These are phyloP conservation scores for Dunckerocampus dactyliophorus DNA, from an alignment of 2,113 vertebrate species.

Conservation along the genomic window DNA sequence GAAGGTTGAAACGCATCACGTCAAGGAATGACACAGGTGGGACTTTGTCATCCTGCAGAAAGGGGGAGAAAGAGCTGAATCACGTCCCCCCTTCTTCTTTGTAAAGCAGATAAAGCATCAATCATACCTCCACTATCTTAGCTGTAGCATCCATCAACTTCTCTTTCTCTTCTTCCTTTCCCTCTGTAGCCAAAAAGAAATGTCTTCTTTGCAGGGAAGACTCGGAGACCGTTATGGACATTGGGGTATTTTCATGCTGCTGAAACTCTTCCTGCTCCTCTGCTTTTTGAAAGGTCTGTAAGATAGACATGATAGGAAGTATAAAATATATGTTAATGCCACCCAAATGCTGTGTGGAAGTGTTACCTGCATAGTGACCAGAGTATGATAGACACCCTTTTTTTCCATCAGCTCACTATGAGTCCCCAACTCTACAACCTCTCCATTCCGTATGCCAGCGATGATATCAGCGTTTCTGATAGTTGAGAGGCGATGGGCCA, in stretches of 20 bases:
- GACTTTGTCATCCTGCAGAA: constrained; percentile 71
- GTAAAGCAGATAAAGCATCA: not conserved
- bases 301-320: not conserved
- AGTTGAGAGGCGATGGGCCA: constrained; percentile 94
- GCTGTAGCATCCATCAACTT: constrained; percentile 47
- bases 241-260: constrained; percentile 47
- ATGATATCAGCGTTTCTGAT: constrained; percentile 90
- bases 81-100: not conserved
- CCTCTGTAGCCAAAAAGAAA: constrained; percentile 47
- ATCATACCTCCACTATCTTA: constrained; percentile 50
- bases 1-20: constrained; percentile 79
- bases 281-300: constrained; percentile 61
- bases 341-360: not conserved
- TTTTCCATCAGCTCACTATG: constrained; percentile 82
- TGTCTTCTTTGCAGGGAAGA: constrained; percentile 50
- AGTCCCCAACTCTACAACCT: constrained; percentile 80
- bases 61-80: constrained; percentile 14
- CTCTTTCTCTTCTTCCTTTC: constrained; percentile 43
- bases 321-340: not conserved
- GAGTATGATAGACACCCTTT: constrained; percentile 84
- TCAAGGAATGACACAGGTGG: constrained; percentile 79
- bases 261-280: constrained; percentile 12
- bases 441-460: constrained; percentile 80
- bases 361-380: constrained; percentile 85
- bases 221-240: constrained; percentile 29